Base-by-base conservation (phyloP, 1,140 invertebrate species). In the Cylas formicarius region DNA sequence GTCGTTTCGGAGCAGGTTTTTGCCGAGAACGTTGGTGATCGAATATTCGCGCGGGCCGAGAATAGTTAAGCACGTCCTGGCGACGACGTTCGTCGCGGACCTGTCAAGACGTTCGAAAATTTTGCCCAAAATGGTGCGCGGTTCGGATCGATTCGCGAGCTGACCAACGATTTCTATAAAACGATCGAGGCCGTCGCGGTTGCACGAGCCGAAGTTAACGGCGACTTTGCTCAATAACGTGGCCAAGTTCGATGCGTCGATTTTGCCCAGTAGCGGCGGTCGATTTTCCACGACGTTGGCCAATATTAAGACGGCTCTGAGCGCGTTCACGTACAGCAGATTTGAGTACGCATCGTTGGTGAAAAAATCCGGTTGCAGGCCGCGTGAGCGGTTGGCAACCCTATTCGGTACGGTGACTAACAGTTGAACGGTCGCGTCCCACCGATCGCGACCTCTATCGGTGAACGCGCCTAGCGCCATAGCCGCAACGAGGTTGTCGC, bases 371-470 rank as follows among this genome's bases (percentile, higher is more conserved):
- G 76, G 72, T 2, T 75, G 62, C 27, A 76, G 65, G 1, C 58
- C 63, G 28, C 76, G 57, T 6, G 80, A 45, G 48, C 69, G 72
- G 60, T 87, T 88, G 3, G 81, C 78, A 1, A 86, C 64, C 47
- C 76, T 63, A 50, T 69, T 76, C 0, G 84, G 84, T 32, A 86
- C 49, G 2, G 79, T 78, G 0, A 77, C 61, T 24, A 86, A 41
- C 18, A 76, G 55, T 56, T 84, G 80, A 0, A 82, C 64, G 11
- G 71, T 72, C 19, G 64, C 66, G 23, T 72, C 65, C 74, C 76
- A 81, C 9, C 39, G 57, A 59, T 62, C 28, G 6, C 52, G 14
- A 22, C 46, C 6, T 47, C 28, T 4, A 9, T 50, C 50, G 58
- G 14, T 61, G 18, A 40, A 67, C 34, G 57, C 53, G 32, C 36